Evolutionary conservation across 2,113 vertebrate species (phyloP), one percentile per base, ranked within the genome.

Genomic region (Cololabis saira): DNA sequence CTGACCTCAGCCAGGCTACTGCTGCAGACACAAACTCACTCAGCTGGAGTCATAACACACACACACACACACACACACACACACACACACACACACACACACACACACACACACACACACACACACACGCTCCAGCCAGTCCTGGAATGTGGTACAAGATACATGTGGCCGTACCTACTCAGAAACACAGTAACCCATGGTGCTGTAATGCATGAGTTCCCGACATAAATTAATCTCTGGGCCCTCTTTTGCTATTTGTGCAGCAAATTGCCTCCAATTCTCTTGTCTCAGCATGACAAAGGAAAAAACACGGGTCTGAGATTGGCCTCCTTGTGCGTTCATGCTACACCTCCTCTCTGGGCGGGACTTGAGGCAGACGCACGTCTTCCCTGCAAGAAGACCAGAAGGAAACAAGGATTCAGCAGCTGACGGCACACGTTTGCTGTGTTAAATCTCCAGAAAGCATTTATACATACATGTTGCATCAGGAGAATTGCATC

Each of bases 261-360:
- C 16, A 54, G 50, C 56, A 76, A 52, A 58, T 64, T 3, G 1
- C 52, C 69, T 40, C 43, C 0, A 58, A 69, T 64, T 42, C 56
- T 43, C 52, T 45, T 53, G 48, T 60, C 65, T 18, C 71, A 60
- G 71, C 64, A 12, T 33, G 65, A 55, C 44, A 2, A 18, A 4
- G 17, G 40, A 12, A 56, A n/a, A 54, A 68, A 65, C 42, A 49
- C 27, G 54, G 64, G 43, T 55, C 49, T 24, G 47, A 47, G 56
- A 76, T 61, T 55, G 73, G 65, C 63, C 72, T 80, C 68, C 48
- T 72, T 17, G 0, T 42, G 47, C 0, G 47, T 71, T 74, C 69
- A 79, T 63, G 73, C 71, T 76, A 72, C 71, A 78, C 67, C 80
- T 83, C 85, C 30, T 81, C 67, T 74, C 3, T 52, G 17, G 77